Conservation (phyloP, 2,113 vertebrate genomes). For the Alces alces region DNA sequence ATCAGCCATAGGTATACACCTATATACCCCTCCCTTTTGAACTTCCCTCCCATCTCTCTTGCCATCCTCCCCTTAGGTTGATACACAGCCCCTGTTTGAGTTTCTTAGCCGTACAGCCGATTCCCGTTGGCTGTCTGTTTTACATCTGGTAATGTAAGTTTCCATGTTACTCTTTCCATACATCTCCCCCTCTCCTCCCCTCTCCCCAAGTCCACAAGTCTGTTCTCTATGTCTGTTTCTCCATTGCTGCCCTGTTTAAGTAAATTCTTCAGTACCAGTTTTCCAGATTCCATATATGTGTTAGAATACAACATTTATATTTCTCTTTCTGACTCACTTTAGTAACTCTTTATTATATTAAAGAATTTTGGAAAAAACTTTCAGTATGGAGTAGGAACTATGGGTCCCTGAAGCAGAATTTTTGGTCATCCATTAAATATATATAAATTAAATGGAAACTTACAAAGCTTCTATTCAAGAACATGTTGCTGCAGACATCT, state of each 20-base stretch:
- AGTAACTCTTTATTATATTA: neutral
- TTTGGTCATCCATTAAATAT: neutral
- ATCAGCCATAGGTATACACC: neutral
- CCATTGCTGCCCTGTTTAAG: neutral
- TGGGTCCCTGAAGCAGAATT: neutral
- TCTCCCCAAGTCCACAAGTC: neutral
- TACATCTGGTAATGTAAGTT: neutral
- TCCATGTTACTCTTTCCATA: neutral
- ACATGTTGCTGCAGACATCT: neutral
- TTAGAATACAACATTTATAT: neutral
- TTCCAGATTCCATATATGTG: neutral
- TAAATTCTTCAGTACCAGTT: neutral
- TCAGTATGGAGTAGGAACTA: neutral
- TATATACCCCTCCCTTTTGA: neutral
- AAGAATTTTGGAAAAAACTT: neutral
- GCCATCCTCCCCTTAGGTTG: neutral
- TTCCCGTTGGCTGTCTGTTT: neutral
- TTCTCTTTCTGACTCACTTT: neutral
- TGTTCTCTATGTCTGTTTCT: neutral
- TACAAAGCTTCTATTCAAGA: neutral
- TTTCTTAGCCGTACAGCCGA: neutral
- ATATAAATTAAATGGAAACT: neutral
- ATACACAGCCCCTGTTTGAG: neutral
- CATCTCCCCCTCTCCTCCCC: neutral
- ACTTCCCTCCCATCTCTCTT: neutral